Percentiles rank a stretch among this genome's conserved stretches.
Evolutionary conservation across 2,797 vertebrate species (phyloP).

Genomic region (Channa striata): DNA sequence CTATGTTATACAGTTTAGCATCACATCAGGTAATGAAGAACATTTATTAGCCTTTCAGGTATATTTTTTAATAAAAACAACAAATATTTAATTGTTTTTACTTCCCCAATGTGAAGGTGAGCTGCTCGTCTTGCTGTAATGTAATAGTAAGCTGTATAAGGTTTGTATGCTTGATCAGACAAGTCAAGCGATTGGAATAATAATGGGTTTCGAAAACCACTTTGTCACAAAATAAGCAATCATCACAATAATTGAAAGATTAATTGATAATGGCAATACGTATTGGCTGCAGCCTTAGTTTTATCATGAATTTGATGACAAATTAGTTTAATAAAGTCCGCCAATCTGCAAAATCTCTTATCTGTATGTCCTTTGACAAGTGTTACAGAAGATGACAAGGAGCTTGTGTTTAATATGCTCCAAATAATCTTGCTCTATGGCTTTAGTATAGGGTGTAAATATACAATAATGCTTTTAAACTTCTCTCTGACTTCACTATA

Average conservation of each 20-base stretch:
- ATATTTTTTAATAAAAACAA: no score
- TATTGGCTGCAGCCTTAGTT: not conserved
- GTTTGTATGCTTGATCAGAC: not conserved
- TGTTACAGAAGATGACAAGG: no score
- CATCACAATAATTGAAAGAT: not conserved
- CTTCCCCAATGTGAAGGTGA: not conserved
- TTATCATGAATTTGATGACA: not conserved
- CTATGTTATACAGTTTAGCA: no score
- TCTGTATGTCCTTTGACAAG: not conserved
- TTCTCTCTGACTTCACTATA: no score
- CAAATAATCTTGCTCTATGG: no score
- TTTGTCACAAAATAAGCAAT: not conserved
- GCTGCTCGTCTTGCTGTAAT: not conserved
- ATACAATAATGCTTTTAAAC: not conserved
- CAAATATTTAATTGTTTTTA: not conserved
- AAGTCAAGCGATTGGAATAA: not conserved
- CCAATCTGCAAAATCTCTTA: not conserved
- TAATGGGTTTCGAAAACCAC: fast-evolving
- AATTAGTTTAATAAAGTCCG: not conserved
- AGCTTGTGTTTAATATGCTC: not conserved
- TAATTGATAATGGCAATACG: not conserved
- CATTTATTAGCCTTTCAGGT: no score
- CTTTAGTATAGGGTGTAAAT: no score
- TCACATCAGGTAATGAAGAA: no score
- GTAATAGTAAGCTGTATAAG: not conserved